Evolutionary conservation across 2,888 invertebrate genomes (phyloP), one percentile per base, ranked within the genome.

Genomic region (Himalopsyche anomala): DNA sequence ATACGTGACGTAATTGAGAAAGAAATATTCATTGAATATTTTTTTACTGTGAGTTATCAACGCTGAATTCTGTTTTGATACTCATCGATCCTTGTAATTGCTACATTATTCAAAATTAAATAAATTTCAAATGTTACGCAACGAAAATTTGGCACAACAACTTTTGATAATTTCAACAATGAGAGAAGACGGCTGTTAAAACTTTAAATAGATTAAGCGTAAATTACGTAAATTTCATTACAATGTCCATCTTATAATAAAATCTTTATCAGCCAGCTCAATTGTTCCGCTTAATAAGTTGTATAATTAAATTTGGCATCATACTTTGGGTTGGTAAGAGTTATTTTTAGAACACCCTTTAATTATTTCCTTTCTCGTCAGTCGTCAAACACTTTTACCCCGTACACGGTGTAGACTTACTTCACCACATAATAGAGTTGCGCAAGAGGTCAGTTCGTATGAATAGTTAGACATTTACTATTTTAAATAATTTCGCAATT

Each of bases 331-430:
- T 62, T 6, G 62, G 62, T 1, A 28, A 2, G 62, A 28, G 19
- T 19, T 62, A 62, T 62, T 62, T 28, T 62, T 19, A 28, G 62
- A 62, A 5, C 51, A 51, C 62, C 19, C 62, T 62, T 62, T 62
- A 62, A 62, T 62, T 62, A 62, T 62, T 62, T 62, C 8, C 62
- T 62, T 62, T 62, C 62, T 62, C 62, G 62, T 19, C 62, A 62
- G 28, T 62, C 62, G 62, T 62, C 62, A 62, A 62, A n/a, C 62
- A 62, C 62, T 62, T 62, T 62, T 19, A 62, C 19, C 19, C 62
- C 62, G 19, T 19, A 62, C 62, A 28, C 62, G 9, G 51, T 15
- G 51, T 51, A 15, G 6, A 11, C 62, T 19, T 8, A 19, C 19
- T 62, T 19, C 6, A 62, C 62, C 19, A 19, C 19, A 8, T 9